A percentile compares a stretch with the other conserved stretches of the same genome.
Evolutionary conservation across 2,113 vertebrate species (phyloP).

Genomic region (Hepsetus odoe): DNA sequence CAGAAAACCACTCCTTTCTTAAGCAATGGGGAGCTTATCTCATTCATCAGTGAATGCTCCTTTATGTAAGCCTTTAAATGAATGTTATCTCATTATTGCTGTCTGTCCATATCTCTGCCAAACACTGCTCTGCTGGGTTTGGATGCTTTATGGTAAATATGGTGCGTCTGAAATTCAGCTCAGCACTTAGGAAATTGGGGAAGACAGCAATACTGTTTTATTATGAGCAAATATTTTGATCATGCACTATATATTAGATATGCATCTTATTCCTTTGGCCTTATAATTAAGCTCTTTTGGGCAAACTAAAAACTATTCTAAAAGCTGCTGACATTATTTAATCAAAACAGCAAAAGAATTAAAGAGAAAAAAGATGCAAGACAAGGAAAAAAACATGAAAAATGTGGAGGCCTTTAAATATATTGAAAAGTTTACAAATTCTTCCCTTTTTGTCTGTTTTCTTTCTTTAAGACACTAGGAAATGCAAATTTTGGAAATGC

Average conservation of each 20-base stretch:
- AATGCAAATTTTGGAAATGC: slow-evolving; percentile 25
- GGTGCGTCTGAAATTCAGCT: not conserved
- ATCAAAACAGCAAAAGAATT: not conserved
- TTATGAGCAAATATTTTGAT: not conserved
- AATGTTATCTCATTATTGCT: slow-evolving; percentile 54
- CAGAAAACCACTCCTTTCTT: slow-evolving; percentile 49
- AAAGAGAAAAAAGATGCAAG: not conserved
- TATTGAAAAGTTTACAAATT: too few relatives aligned
- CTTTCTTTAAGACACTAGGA: slow-evolving; percentile 22
- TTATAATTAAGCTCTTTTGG: not conserved
- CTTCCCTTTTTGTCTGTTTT: too few relatives aligned
- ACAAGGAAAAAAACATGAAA: not conserved
- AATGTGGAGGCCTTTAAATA: too few relatives aligned
- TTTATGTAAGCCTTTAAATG: slow-evolving; percentile 41
- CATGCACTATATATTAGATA: not conserved
- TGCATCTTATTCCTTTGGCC: not conserved
- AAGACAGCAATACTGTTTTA: not conserved
- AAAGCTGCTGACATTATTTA: too few relatives aligned
- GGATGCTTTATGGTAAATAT: slow-evolving; percentile 4
- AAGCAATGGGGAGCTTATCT: slow-evolving; percentile 58
- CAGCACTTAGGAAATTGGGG: not conserved
- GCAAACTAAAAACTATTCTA: too few relatives aligned
- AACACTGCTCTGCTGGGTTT: slow-evolving; percentile 10
- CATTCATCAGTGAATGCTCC: slow-evolving; percentile 48
- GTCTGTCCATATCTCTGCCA: slow-evolving; percentile 40